Evolutionary conservation across 2,797 vertebrate genomes (phyloP).

Genomic region (Florisuga fusca): DNA sequence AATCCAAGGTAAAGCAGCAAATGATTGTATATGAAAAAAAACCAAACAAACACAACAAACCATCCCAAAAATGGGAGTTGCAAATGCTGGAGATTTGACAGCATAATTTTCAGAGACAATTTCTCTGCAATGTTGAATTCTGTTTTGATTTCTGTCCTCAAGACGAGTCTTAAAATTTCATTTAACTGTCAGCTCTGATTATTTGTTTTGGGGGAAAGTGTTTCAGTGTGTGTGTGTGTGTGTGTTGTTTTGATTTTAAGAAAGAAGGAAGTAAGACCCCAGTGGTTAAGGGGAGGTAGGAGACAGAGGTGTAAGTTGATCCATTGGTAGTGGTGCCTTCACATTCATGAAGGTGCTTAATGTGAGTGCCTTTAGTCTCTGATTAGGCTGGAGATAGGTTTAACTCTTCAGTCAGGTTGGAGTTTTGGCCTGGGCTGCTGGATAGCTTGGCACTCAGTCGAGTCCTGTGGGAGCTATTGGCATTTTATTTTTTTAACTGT

Average conservation of each 20-base stretch:
- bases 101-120: background rate
- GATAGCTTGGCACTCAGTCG: background rate
- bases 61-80: background rate
- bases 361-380: background rate
- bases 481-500: background rate
- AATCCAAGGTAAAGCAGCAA: background rate
- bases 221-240: background rate
- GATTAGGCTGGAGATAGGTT: background rate
- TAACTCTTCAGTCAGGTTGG: background rate
- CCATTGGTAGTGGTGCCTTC: background rate
- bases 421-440: background rate
- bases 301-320: background rate
- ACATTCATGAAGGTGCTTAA: background rate
- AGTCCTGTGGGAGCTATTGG: background rate
- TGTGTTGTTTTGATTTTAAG: background rate
- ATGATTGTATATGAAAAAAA: background rate
- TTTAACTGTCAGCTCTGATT: background rate
- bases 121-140: background rate
- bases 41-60: background rate
- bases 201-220: rapidly evolving
- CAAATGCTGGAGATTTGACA: background rate
- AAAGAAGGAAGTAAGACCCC: background rate
- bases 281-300: background rate
- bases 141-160: background rate
- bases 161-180: background rate